phyloP scores from a whole-genome alignment of 2,888 invertebrate genomes.

The Hedya salicella region DNA sequence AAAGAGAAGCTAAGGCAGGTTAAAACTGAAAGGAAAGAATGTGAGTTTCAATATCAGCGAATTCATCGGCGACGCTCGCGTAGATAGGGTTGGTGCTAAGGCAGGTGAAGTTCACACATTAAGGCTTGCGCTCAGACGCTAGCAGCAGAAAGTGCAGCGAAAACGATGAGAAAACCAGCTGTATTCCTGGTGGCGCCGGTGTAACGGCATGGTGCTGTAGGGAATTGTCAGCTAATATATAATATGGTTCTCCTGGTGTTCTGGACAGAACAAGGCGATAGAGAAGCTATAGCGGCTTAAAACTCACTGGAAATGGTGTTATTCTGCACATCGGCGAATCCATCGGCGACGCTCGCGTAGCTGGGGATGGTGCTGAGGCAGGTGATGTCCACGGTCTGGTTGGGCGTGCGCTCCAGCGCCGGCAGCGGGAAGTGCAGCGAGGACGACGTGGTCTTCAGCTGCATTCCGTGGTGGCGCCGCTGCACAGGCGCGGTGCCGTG shows the following conservation, averaged over 20 bases:
- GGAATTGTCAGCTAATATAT: constrained; percentile 69
- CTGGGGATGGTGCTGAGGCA: constrained; percentile 92
- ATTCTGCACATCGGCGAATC: constrained; percentile 90
- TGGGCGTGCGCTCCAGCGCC: constrained; percentile 87
- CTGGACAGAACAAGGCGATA: neutral
- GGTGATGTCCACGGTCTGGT: constrained; percentile 89
- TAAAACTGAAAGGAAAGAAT: too few species aligned
- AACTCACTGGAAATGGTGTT: constrained; percentile 89
- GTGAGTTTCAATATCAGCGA: constrained; percentile 90
- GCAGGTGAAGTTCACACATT: constrained; percentile 90
- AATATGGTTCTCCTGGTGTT: neutral
- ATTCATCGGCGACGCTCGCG: constrained; percentile 87
- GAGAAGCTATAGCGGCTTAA: neutral
- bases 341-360: constrained; percentile 87
- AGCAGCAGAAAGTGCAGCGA: constrained; percentile 88
- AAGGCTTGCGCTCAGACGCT: constrained; percentile 87
- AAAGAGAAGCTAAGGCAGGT: neutral
- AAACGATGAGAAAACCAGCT: constrained; percentile 70
- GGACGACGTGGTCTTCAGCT: constrained; percentile 70
- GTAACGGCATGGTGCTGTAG: constrained; percentile 70
- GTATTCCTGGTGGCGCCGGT: constrained; percentile 77
- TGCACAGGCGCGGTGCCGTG: constrained; percentile 72
- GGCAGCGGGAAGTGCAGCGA: constrained; percentile 88
- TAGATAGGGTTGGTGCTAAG: constrained; percentile 91
- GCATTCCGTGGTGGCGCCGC: constrained; percentile 76